Base-by-base conservation (phyloP, 2,888 invertebrate species). In the Tanytarsus gracilentus region DNA sequence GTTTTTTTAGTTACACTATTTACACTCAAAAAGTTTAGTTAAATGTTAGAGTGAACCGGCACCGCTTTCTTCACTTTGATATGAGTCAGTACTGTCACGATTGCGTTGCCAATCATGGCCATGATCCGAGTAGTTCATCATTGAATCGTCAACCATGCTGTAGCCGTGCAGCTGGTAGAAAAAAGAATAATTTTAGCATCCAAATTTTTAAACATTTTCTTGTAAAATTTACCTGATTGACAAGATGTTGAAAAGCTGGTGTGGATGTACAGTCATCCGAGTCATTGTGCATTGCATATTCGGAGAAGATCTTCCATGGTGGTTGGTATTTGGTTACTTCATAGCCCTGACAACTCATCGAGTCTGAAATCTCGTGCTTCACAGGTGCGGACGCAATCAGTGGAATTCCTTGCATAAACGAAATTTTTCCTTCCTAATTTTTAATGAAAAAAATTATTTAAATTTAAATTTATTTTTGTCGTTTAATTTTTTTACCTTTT, bases 311-410 rank as follows among this genome's bases (percentile, higher is more conserved):
- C 77, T 96, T 95, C 97, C 96, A 97, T 39, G 92, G 94, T 60
- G 94, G 95, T 76, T 96, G 95, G 79, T 95, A 98, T 65, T 94
- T 92, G 63, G 81, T 81, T 68, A 82, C 82, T 76, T 97, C 96
- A 62, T 95, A 79, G 36, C 89, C 86, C 27, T 58, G 58, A 48
- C 48, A 27, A 62, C 91, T 87, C 62, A 88, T 78, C n/a, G n/a
- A n/a, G n/a, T n/a, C n/a, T 1, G 89, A 89, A 62, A 89, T 87
- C 75, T 91, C 91, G 76, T 92, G 92, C 52, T 91, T 80, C 63
- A 92, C 91, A 26, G 92, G 92, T 66, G 95, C 93, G 44, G 93
- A 90, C 48, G 98, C 98, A 63, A 98, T 93, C 86, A 99, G 88
- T 18, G 98, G 97, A 66, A 99, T 95, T 62, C 94, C 94, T 71